Conservation (phyloP, 2,797 vertebrate genomes). For the Ceyx erithaca region DNA sequence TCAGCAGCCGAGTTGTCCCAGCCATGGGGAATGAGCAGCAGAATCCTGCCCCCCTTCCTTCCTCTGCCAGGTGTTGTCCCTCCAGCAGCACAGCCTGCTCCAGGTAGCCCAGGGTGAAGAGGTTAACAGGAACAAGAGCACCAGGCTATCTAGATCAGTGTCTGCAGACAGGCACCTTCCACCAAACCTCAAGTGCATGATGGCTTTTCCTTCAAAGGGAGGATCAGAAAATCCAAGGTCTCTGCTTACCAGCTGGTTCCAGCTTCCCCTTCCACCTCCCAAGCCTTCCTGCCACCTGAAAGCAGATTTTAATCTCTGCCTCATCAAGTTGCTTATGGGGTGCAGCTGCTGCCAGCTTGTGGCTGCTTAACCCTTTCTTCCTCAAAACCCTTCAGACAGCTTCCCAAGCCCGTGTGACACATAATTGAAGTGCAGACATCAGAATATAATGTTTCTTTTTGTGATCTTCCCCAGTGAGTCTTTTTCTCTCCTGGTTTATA, state of each 20-base stretch:
- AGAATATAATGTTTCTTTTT: not conserved
- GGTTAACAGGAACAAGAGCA: not conserved
- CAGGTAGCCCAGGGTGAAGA: not conserved
- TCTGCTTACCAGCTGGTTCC: not conserved
- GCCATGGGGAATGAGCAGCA: not conserved
- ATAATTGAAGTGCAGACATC: not conserved
- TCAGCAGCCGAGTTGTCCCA: not conserved
- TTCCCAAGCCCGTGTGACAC: not conserved
- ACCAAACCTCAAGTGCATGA: not conserved
- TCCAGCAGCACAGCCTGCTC: not conserved
- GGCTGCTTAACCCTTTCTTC: not conserved
- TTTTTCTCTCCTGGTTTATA: not conserved
- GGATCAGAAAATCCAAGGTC: not conserved
- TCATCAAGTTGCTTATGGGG: not conserved
- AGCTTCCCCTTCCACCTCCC: not conserved
- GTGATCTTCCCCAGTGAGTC: not conserved
- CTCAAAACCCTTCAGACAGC: not conserved
- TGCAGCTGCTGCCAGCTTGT: not conserved
- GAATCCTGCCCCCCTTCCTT: not conserved
- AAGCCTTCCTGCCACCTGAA: constrained; percentile 27
- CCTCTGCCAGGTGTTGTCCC: not conserved
- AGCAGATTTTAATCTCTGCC: constrained; percentile 62
- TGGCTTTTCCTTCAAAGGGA: constrained; percentile 16
- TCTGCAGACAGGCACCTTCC: not conserved
- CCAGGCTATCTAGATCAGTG: not conserved